phyloP scores from a whole-genome alignment of 1,140 invertebrate genomes.

The Drosophila equinoxialis region DNA sequence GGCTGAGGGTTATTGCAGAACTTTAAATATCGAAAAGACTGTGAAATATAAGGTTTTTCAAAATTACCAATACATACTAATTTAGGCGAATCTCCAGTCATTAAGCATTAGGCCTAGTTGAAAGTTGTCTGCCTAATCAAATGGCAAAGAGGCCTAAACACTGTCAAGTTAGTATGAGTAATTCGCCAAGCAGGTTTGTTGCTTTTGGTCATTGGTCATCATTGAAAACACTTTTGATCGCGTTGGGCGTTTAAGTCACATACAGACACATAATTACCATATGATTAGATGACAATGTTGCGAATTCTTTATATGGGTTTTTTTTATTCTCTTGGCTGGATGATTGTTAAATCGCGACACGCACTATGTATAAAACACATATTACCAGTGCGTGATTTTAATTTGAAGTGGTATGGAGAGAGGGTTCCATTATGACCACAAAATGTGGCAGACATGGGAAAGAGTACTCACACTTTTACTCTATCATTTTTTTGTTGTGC shows the following conservation, averaged over 20 bases:
- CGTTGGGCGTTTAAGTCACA: conserved; percentile 12
- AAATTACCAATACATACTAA: no score
- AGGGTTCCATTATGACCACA: conserved; percentile 3
- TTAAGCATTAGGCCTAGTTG: neutral
- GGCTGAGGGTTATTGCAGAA: no score
- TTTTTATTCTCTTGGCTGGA: neutral
- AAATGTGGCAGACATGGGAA: neutral
- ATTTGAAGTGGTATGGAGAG: conserved; percentile 47
- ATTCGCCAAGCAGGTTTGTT: neutral
- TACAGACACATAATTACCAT: conserved; percentile 47
- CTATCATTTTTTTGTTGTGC: neutral
- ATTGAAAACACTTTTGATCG: neutral
- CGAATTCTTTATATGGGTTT: conserved; percentile 36
- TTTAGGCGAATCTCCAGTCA: no score
- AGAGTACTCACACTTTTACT: neutral
- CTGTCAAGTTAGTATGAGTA: no score
- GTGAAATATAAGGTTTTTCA: no score
- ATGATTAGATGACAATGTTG: conserved; percentile 52
- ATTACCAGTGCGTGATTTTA: conserved; percentile 73
- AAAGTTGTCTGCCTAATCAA: neutral
- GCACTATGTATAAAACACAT: conserved; percentile 61
- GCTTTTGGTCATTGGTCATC: conserved; percentile 1
- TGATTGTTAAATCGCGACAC: conserved; percentile 66
- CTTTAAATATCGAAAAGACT: no score
- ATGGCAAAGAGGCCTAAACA: no score